A percentile compares a stretch with the other conserved stretches of the same genome.
phyloP scores from a whole-genome alignment of 2,797 vertebrate genomes.

The Varecia variegata region DNA sequence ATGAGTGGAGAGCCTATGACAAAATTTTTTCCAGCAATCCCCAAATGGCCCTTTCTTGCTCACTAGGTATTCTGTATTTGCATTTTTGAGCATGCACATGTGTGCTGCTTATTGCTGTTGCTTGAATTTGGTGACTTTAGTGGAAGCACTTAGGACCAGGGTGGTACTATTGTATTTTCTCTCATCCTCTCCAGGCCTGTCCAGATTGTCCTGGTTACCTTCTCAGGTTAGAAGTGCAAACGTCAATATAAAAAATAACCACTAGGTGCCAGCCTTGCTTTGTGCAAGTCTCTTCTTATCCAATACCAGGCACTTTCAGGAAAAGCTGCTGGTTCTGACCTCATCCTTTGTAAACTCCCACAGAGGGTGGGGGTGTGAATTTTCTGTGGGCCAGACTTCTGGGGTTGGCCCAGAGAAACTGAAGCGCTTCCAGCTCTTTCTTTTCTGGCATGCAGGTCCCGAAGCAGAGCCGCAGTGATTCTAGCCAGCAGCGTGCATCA shows the following conservation, averaged over 20 bases:
- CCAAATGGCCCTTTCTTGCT: background rate
- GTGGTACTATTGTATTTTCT: background rate
- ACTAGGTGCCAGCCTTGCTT: constrained; percentile 73
- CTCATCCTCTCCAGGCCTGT: background rate
- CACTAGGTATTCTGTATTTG: background rate
- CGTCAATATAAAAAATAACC: constrained; percentile 24
- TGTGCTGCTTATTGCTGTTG: background rate
- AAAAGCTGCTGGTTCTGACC: background rate
- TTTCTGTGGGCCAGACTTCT: background rate
- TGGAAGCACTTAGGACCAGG: background rate
- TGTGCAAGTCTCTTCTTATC: background rate
- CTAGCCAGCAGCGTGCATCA: background rate
- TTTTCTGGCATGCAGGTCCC: background rate
- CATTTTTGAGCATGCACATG: background rate
- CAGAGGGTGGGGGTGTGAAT: fast-evolving
- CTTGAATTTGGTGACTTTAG: background rate
- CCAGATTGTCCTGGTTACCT: background rate
- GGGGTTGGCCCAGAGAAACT: background rate
- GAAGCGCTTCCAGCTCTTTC: background rate
- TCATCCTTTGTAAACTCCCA: background rate
- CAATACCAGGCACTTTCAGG: fast-evolving
- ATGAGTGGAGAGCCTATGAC: background rate
- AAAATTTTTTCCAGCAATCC: background rate
- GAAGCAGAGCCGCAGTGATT: background rate
- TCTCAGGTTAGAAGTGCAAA: background rate